Conservation (phyloP, 2,797 vertebrate genomes). For the Megalops cyprinoides region DNA sequence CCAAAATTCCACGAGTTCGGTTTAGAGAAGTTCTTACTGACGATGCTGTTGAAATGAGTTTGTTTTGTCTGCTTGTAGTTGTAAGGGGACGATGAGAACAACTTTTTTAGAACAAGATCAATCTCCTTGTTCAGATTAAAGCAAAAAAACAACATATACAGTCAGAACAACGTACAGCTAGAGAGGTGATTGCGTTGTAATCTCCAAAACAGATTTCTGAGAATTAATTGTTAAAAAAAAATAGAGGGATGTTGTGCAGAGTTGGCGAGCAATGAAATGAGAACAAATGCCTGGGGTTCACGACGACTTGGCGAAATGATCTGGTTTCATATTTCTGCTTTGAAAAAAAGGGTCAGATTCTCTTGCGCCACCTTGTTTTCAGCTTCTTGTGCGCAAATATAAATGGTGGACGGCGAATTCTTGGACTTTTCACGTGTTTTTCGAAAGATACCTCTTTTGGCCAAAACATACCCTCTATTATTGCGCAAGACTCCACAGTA, state of each 20-base stretch:
- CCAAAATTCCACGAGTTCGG: not conserved
- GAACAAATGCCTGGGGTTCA: conserved; percentile 39
- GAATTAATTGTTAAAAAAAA: not conserved
- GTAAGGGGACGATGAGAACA: not conserved
- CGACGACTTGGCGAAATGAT: conserved; percentile 53
- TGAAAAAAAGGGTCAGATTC: conserved; percentile 41
- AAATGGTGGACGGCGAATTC: not conserved
- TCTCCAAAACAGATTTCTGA: no score
- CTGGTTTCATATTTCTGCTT: conserved; percentile 75
- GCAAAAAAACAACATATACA: no score
- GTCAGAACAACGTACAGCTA: no score
- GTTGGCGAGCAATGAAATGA: not conserved
- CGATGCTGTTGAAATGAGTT: no score
- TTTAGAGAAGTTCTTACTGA: not conserved
- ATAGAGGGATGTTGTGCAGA: not conserved
- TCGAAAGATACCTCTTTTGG: no score
- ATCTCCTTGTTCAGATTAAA: no score
- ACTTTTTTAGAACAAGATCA: not conserved
- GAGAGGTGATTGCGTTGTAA: no score
- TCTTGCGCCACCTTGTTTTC: conserved; percentile 21
- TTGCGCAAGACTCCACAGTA: no score
- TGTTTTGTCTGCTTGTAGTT: no score
- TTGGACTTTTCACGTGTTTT: not conserved
- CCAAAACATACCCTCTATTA: conserved; percentile 12
- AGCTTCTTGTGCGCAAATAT: not conserved